Conservation (phyloP, 2,113 vertebrate species). For the Rhadina sibilatrix region DNA sequence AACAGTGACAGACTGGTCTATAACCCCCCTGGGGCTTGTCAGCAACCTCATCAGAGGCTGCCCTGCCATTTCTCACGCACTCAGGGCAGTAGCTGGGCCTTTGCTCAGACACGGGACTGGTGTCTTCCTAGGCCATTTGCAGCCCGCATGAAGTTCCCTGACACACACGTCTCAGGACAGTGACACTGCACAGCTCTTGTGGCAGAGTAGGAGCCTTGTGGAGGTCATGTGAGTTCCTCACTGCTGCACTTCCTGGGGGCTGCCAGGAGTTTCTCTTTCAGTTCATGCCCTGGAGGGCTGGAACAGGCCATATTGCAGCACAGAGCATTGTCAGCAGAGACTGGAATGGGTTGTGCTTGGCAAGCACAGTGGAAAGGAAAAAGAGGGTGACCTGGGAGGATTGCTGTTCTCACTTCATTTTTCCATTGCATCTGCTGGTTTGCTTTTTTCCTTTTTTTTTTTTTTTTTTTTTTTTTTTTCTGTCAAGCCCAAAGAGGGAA, state of each 20-base stretch:
- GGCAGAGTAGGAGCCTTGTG: background rate
- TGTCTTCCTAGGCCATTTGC: background rate
- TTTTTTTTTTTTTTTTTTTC: background rate
- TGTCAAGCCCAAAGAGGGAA: background rate
- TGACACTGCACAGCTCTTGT: background rate
- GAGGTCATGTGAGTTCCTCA: background rate
- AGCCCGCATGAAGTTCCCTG: background rate
- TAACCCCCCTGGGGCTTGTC: background rate
- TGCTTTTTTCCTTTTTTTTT: background rate
- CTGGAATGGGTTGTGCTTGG: slow-evolving; percentile 32
- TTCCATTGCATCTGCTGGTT: slow-evolving; percentile 52
- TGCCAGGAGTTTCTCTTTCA: slow-evolving; percentile 1
- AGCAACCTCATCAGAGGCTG: background rate
- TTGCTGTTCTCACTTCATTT: slow-evolving; percentile 61
- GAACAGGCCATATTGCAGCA: background rate
- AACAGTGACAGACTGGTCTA: background rate
- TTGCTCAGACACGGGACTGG: fast-evolving
- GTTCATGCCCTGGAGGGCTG: background rate
- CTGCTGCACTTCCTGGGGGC: background rate
- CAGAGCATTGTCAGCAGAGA: background rate
- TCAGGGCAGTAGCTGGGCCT: background rate
- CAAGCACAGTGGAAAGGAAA: slow-evolving; percentile 58
- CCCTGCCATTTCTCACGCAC: background rate
- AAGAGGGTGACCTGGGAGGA: slow-evolving; percentile 49
- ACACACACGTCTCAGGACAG: fast-evolving